Evolutionary conservation across 2,888 invertebrate genomes (phyloP).

Genomic region (Agrilus mali): DNA sequence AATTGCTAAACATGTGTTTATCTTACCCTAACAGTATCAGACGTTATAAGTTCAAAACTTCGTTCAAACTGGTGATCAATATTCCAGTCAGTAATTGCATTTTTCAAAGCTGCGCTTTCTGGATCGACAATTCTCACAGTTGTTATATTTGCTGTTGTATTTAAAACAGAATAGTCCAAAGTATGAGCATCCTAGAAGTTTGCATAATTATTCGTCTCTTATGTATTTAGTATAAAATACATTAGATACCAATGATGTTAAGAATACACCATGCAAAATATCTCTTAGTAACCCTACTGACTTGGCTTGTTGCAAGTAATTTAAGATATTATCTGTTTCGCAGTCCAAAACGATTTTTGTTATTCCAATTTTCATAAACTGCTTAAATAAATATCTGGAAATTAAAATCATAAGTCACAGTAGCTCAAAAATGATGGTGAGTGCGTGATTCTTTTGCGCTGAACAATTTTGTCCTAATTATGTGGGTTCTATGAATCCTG

Average conservation of each 20-base stretch:
- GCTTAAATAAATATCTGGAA: constrained; percentile 57
- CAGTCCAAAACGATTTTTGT: constrained; percentile 69
- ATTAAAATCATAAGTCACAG: constrained; percentile 3
- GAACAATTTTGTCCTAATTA: too few species aligned
- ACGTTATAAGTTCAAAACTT: constrained; percentile 7
- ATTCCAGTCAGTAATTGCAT: constrained; percentile 35
- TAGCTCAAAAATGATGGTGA: too few species aligned
- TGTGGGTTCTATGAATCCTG: too few species aligned
- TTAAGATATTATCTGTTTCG: constrained; percentile 46
- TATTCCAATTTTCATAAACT: constrained; percentile 57
- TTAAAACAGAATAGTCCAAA: constrained; percentile 44
- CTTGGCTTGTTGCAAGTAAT: constrained; percentile 52
- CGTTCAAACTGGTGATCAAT: constrained; percentile 13
- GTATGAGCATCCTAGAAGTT: constrained; percentile 46
- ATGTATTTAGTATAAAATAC: neutral
- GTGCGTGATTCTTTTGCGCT: too few species aligned
- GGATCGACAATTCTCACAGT: constrained; percentile 52
- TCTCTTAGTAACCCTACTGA: constrained; percentile 69
- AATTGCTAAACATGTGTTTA: neutral
- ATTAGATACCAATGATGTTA: constrained; percentile 50
- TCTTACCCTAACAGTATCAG: constrained; percentile 14
- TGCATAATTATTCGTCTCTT: neutral
- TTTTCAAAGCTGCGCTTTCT: constrained; percentile 37
- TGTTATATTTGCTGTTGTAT: constrained; percentile 56
- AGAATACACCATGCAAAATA: constrained; percentile 50